Evolutionary conservation across 2,113 vertebrate species (phyloP).

Genomic region (Eidolon helvum): DNA sequence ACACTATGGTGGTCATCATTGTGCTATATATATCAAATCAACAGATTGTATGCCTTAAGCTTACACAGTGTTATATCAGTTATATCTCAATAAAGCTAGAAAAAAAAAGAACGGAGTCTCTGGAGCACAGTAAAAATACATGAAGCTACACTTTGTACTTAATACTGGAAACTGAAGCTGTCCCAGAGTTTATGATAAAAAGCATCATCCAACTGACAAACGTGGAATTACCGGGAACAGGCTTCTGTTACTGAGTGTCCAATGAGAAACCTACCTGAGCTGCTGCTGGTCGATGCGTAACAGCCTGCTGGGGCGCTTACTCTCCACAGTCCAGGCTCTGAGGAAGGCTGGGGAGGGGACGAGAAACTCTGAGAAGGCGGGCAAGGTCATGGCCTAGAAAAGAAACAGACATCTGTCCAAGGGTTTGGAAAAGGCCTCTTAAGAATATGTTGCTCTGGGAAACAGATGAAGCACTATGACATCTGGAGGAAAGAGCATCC

Average conservation of each 20-base stretch:
- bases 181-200: not conserved
- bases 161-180: not conserved
- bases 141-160: not conserved
- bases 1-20: not conserved
- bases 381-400: constrained; percentile 88
- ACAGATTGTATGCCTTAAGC: too few relatives aligned
- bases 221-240: rapidly evolving
- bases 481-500: not conserved
- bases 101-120: not conserved
- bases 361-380: constrained; percentile 78
- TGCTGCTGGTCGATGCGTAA: constrained; percentile 83
- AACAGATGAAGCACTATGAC: not conserved
- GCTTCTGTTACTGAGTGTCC: rapidly evolving
- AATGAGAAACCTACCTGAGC: constrained; percentile 83
- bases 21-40: not conserved
- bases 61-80: rapidly evolving
- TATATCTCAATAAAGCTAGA: not conserved
- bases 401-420: not conserved
- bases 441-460: not conserved
- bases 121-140: not conserved
- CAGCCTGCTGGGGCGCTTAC: constrained; percentile 81
- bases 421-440: not conserved
- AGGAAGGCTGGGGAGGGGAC: constrained; percentile 86
- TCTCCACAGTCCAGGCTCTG: constrained; percentile 92
- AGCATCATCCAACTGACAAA: rapidly evolving